Percentiles rank a stretch among this genome's conserved stretches.
phyloP scores from a whole-genome alignment of 2,888 invertebrate genomes.

The Cetonia aurata region DNA sequence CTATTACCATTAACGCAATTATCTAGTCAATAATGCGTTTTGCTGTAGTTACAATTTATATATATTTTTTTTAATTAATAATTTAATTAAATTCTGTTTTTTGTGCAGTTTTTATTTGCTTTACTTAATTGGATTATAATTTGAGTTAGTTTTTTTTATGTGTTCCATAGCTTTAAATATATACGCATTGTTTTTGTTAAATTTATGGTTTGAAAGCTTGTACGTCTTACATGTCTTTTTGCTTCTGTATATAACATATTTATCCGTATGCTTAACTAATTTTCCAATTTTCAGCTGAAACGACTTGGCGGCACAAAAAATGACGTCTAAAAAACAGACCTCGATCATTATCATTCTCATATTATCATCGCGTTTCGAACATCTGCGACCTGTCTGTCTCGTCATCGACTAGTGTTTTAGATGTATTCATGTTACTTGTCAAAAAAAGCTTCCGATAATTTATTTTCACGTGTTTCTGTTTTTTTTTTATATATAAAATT shows the following conservation, averaged over 20 bases:
- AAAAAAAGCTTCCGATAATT: conserved; percentile 39
- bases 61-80: too few species aligned
- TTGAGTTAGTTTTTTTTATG: too few species aligned
- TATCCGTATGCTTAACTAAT: conserved; percentile 7
- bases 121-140: too few species aligned
- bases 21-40: too few species aligned
- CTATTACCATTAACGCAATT: too few species aligned
- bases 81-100: too few species aligned
- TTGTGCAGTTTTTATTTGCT: too few species aligned
- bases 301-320: conserved; percentile 57
- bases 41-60: too few species aligned
- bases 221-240: neutral
- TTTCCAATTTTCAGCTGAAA: conserved; percentile 54
- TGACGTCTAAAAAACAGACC: conserved; percentile 49
- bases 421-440: conserved; percentile 20
- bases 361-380: conserved; percentile 33
- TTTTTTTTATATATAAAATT: conserved; percentile 26
- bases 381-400: conserved; percentile 16
- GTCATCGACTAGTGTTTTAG: conserved; percentile 4
- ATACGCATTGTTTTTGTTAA: too few species aligned
- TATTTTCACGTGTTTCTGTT: conserved; percentile 29
- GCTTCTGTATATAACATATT: neutral
- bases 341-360: conserved; percentile 27
- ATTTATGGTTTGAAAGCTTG: too few species aligned
- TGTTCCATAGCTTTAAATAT: too few species aligned